These are phyloP conservation scores for Dryococelus australis DNA, from an alignment of 2,888 invertebrate species.

Conservation along the genomic window DNA sequence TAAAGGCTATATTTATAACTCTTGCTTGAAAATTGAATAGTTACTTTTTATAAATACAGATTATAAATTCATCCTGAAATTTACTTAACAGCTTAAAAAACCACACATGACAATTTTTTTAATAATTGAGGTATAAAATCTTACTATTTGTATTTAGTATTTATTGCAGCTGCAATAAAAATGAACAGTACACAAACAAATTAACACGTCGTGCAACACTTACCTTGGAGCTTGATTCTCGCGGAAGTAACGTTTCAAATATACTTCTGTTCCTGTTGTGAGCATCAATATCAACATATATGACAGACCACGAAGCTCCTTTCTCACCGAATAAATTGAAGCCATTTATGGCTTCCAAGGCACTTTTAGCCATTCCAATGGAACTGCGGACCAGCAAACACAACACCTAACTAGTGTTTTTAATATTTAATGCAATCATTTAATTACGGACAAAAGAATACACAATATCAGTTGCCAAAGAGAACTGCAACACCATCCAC, in stretches of 20 bases:
- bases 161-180: not conserved
- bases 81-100: too few species aligned
- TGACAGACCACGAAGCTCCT: slow-evolving; percentile 97
- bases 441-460: too few species aligned
- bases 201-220: slow-evolving; percentile 27
- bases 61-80: too few species aligned
- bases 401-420: not conserved
- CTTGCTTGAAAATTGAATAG: too few species aligned
- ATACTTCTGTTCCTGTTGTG: slow-evolving; percentile 99
- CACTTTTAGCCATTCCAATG: slow-evolving; percentile 97
- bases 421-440: too few species aligned
- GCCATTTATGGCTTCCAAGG: slow-evolving; percentile 97
- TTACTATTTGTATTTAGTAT: not conserved
- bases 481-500: too few species aligned
- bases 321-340: slow-evolving; percentile 97
- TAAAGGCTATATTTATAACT: too few species aligned
- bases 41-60: too few species aligned
- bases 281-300: slow-evolving; percentile 99
- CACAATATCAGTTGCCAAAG: too few species aligned
- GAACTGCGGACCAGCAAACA: slow-evolving; percentile 64
- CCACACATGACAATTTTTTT: too few species aligned
- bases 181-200: not conserved
- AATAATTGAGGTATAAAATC: too few species aligned
- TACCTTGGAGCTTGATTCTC: slow-evolving; percentile 98
- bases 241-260: slow-evolving; percentile 95